Conservation (phyloP, 2,888 invertebrate species). For the Nomada hirtipes region DNA sequence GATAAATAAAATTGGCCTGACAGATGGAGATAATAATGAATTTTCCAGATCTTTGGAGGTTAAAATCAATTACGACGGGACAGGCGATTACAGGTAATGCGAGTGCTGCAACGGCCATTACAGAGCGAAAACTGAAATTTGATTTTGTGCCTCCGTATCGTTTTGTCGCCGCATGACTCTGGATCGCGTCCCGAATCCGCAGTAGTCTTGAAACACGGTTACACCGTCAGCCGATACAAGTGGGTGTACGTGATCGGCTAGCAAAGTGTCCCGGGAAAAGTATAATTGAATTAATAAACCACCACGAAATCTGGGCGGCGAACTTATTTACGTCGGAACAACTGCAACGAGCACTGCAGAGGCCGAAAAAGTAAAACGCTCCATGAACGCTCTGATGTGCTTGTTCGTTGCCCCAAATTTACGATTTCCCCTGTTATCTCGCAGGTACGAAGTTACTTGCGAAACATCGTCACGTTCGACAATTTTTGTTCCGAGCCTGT, state of each 20-base stretch:
- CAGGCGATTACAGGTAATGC: slow-evolving; percentile 26
- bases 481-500: too few relatives aligned
- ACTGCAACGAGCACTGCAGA: slow-evolving; percentile 44
- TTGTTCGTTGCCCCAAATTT: neutral
- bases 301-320: slow-evolving; percentile 40
- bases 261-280: slow-evolving; percentile 35
- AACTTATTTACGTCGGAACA: slow-evolving; percentile 43
- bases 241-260: slow-evolving; percentile 58
- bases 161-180: slow-evolving; percentile 33
- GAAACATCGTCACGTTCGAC: too few relatives aligned
- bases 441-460: neutral
- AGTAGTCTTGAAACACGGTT: slow-evolving; percentile 45
- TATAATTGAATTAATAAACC: slow-evolving; percentile 64
- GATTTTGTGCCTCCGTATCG: slow-evolving; percentile 45
- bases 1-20: too few relatives aligned
- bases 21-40: neutral
- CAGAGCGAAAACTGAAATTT: slow-evolving; percentile 43
- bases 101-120: slow-evolving; percentile 35
- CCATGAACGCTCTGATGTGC: neutral
- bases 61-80: slow-evolving; percentile 5
- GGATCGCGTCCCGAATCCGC: slow-evolving; percentile 56
- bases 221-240: slow-evolving; percentile 62
- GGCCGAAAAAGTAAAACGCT: neutral
- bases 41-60: neutral
- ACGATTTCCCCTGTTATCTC: neutral